phyloP scores from a whole-genome alignment of 92 coral and sea anemone species.

The Plumapathes pennacea region DNA sequence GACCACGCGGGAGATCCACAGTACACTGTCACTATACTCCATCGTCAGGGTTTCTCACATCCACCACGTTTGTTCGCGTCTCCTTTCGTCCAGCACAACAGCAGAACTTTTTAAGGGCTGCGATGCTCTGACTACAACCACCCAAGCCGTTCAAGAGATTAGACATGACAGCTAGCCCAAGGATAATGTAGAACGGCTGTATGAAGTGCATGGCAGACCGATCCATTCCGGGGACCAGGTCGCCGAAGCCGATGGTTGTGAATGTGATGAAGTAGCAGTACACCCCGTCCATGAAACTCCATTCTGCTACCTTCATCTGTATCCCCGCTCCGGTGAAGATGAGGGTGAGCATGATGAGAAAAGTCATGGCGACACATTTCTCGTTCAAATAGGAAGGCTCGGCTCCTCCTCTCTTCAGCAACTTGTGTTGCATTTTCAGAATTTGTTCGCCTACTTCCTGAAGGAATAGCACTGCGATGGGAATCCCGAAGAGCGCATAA shows the following conservation, averaged over 20 bases:
- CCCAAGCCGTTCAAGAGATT: conserved; percentile 9
- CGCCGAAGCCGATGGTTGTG: conserved; percentile 35
- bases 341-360: conserved; percentile 4
- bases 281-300: conserved; percentile 54
- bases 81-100: no score
- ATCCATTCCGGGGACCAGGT: conserved; percentile 19
- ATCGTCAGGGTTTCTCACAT: no score
- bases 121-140: no score
- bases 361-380: conserved; percentile 17
- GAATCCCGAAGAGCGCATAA: conserved; percentile 50
- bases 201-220: background rate
- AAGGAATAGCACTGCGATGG: conserved; percentile 23
- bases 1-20: no score
- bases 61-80: no score
- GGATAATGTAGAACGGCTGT: conserved; percentile 2
- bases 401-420: conserved; percentile 20
- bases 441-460: conserved; percentile 29
- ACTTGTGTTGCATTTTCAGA: background rate
- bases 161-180: conserved; percentile 27
- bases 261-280: conserved; percentile 29
- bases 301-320: conserved; percentile 8
- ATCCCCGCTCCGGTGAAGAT: conserved; percentile 12
- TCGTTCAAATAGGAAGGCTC: conserved; percentile 8
- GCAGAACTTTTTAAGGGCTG: no score
- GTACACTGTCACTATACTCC: no score